Percentiles rank a stretch among this genome's conserved stretches.
phyloP scores from a whole-genome alignment of 2,888 invertebrate genomes.

The Trichacis sp. region DNA sequence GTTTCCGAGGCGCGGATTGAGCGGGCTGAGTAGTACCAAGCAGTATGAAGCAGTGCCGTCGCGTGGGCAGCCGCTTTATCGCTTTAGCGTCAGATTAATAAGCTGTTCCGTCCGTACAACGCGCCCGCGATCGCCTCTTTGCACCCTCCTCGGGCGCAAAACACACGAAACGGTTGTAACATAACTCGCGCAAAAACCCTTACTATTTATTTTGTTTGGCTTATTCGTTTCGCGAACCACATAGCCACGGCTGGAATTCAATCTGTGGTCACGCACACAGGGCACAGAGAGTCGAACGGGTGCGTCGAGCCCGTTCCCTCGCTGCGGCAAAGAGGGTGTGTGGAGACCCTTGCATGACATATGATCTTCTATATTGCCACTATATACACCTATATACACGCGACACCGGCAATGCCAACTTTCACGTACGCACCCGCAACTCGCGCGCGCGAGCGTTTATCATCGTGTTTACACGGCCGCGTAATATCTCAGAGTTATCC shows the following conservation, averaged over 20 bases:
- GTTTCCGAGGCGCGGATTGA: constrained; percentile 15
- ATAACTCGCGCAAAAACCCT: constrained; percentile 42
- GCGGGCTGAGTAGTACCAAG: constrained; percentile 50
- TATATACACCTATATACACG: constrained; percentile 51
- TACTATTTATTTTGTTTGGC: constrained; percentile 62
- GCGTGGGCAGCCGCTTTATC: constrained; percentile 61
- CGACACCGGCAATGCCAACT: constrained; percentile 36
- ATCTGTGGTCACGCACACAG: constrained; percentile 46
- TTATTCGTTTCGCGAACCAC: constrained; percentile 59
- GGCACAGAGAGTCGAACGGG: too few relatives aligned
- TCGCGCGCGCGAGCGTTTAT: constrained; percentile 43
- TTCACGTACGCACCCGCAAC: constrained; percentile 40
- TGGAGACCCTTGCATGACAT: constrained; percentile 64
- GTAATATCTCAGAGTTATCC: constrained; percentile 66
- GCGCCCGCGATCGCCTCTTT: not conserved
- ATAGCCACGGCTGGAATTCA: constrained; percentile 58
- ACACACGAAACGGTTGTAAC: constrained; percentile 12
- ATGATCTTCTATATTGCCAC: constrained; percentile 68
- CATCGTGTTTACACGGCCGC: constrained; percentile 45
- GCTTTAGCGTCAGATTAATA: constrained; percentile 64
- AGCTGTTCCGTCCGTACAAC: constrained; percentile 43
- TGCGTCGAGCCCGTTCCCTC: too few relatives aligned
- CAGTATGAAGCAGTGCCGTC: constrained; percentile 57
- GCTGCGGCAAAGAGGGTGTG: constrained; percentile 40
- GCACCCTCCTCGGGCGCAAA: not conserved